Evolutionary conservation across 2,113 vertebrate species (phyloP).

Genomic region (Australoheros scitulus): DNA sequence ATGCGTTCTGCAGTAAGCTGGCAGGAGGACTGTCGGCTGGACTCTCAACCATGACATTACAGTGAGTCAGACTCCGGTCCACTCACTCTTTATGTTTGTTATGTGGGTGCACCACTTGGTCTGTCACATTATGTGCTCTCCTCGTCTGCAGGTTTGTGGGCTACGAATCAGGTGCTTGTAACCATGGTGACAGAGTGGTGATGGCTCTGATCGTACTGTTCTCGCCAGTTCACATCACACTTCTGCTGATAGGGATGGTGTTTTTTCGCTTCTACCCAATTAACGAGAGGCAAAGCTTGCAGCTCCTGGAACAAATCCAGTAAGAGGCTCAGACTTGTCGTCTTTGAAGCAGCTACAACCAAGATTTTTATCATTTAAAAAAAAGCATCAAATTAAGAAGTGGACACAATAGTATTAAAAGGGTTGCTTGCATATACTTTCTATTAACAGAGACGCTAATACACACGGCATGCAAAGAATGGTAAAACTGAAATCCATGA

Average conservation of each 20-base stretch:
- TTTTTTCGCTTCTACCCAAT: constrained; percentile 80
- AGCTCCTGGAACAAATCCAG: constrained; percentile 52
- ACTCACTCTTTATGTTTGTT: neutral
- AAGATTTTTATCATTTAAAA: neutral
- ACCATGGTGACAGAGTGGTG: constrained; percentile 60
- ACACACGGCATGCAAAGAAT: neutral
- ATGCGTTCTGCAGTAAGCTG: constrained; percentile 84
- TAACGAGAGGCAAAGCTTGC: constrained; percentile 56
- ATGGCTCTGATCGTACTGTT: constrained; percentile 77
- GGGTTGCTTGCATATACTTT: neutral
- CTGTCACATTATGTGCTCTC: neutral
- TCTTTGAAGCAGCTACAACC: neutral
- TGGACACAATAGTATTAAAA: neutral
- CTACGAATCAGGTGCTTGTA: constrained; percentile 75
- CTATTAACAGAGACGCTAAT: neutral
- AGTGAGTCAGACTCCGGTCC: constrained; percentile 72
- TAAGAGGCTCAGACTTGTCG: constrained; percentile 39
- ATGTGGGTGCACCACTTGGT: neutral
- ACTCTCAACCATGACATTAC: constrained; percentile 80
- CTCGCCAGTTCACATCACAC: constrained; percentile 70
- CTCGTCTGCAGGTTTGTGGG: constrained; percentile 75
- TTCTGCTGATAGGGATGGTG: constrained; percentile 76
- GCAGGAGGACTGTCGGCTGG: constrained; percentile 78
- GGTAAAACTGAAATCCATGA: neutral
- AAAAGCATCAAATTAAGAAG: neutral